Base-by-base conservation (phyloP, 1,140 invertebrate species). In the Drosophila arizonae region DNA sequence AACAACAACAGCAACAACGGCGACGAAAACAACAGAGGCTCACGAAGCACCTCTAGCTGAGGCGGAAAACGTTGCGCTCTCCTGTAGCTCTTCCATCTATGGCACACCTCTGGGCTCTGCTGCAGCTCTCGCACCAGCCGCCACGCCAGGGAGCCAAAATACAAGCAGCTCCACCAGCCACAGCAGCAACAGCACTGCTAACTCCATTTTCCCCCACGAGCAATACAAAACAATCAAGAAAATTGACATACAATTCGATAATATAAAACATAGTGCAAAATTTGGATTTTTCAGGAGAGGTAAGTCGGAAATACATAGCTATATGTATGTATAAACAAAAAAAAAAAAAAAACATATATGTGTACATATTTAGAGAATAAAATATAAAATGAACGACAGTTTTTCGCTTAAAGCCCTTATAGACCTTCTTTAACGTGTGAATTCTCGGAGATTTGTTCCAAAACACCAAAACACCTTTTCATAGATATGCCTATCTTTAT, bases 221-320 rank as follows among this genome's bases (percentile, higher is more conserved):
- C 84, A 90, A 33, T 77, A 82, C 64, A 90, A 82, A 57, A 60
- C 74, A 62, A 86, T 81, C 64, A 91, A 91, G 54, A 82, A 81
- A 48, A 72, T 91, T 43, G 78, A 91, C 56, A 90, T 91, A 10
- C 85, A 81, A 13, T 91, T 91, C 57, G 73, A 89, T 1, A 87
- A 90, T 69, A 72, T 90, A 6, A 66, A 71, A 11, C 87, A 90
- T 43, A 81, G 71, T 46, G 72, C 45, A 41, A 77, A 72, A 66
- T 71, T 81, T 45, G 90, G 90, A 6, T 72, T 90, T 57, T 87
- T 91, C 26, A 79, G 76, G 39, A 77, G 80, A 56, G 80, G 90
- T 91, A 28, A 90, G 82, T 80, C n/a, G 43, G 43, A 45, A 17
- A 6, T 45, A n/a, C 1, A 15, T 45, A 43, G n/a, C 2, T 43